phyloP scores from a whole-genome alignment of 2,888 invertebrate genomes.

The Keiferia lycopersicella region DNA sequence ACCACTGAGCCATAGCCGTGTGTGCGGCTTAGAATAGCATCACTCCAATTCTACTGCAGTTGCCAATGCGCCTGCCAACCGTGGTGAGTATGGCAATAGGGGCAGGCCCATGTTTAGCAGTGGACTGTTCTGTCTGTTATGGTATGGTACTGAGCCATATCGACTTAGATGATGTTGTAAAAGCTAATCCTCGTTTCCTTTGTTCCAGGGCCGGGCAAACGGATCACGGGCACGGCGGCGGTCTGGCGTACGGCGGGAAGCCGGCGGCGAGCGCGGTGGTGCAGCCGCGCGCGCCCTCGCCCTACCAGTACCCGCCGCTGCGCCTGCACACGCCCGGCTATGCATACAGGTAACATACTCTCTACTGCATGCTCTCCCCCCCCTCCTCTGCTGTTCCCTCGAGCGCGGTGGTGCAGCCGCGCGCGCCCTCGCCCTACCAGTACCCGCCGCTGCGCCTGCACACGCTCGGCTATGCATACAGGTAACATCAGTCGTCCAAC shows the following conservation, averaged over 20 bases:
- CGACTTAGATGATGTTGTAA: too few species aligned
- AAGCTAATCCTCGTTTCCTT: conserved; percentile 22
- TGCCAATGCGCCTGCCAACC: too few species aligned
- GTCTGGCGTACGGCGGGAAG: conserved; percentile 75
- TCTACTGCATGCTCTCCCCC: too few species aligned
- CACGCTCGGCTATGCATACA: not conserved
- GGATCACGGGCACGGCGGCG: conserved; percentile 73
- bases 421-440: conserved; percentile 71
- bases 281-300: conserved; percentile 68
- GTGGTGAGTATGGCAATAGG: too few species aligned
- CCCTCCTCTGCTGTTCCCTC: too few species aligned
- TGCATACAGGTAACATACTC: conserved; percentile 68
- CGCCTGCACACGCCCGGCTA: conserved; percentile 74
- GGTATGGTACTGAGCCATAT: too few species aligned
- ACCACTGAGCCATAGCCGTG: too few species aligned
- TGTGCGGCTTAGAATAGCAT: too few species aligned
- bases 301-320: conserved; percentile 69
- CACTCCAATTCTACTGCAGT: too few species aligned
- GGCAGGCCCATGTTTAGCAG: too few species aligned
- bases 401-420: conserved; percentile 50
- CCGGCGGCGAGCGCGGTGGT: conserved; percentile 64
- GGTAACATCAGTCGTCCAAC: not conserved
- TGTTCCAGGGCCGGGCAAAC: conserved; percentile 72
- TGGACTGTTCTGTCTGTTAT: too few species aligned
- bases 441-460: conserved; percentile 65